Evolutionary conservation across 2,888 invertebrate genomes (phyloP), one percentile per base, ranked within the genome.

Genomic region (Synergus japonicus): DNA sequence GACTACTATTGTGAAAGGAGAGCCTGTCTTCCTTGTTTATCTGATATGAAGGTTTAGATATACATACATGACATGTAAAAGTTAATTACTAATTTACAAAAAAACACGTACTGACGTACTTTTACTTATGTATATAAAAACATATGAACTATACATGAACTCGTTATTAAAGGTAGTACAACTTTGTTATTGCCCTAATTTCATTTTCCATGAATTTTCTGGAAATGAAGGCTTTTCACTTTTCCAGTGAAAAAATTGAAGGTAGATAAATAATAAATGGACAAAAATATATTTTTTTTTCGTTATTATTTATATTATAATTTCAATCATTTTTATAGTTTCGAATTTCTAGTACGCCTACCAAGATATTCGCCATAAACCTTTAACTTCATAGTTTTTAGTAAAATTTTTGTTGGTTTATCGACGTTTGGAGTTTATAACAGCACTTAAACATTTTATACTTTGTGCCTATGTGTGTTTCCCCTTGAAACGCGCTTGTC

Each of bases 1-100:
- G 73, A 54, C 37, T 73, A 37, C 54, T 37, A 73, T 29, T 73
- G 73, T 54, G 37, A 13, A 73, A 54, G 73, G 29, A 54, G 54
- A 54, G n/a, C n/a, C 49, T 49, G 15, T 54, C 54, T 73, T 37
- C 29, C 49, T 37, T 37, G 15, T 29, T 8, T 65, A 65, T 41
- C 65, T 37, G 64, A 5, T 2, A 65, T 41, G 13, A 18, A 43
- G n/a, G 9, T 41, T 65, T 65, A 8, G 2, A 0, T 8, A n/a
- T n/a, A 41, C 37, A 65, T 3, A 65, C 15, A 3, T 43, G n/a
- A 37, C 37, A 9, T 43, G 10, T 41, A n/a, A 4, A 43, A 9
- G n/a, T 66, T 43, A 43, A 66, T 66, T 43, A 41, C 43, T 43
- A 10, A 43, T 66, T 66, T 43, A n/a, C 10, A 41, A 66, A 15